phyloP scores from a whole-genome alignment of 2,888 invertebrate species.

The Erebia ligea region DNA sequence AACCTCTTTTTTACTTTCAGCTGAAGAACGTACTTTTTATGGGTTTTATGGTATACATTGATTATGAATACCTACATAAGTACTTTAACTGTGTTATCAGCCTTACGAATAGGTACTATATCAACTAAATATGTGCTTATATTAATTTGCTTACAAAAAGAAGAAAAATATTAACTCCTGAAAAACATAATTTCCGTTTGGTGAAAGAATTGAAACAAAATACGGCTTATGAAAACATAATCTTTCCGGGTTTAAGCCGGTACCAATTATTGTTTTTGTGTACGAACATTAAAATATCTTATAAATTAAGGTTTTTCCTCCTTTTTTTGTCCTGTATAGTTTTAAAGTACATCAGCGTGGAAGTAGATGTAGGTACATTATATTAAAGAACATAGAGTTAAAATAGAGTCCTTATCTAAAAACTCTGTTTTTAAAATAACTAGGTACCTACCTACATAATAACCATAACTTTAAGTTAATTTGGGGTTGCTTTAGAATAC shows the following conservation, averaged over 20 bases:
- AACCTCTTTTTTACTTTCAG: conserved; percentile 33
- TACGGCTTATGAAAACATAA: neutral
- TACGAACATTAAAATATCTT: neutral
- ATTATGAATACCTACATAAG: neutral
- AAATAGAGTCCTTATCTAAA: too few species aligned
- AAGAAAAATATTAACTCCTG: neutral
- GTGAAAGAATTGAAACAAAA: neutral
- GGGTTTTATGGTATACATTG: neutral
- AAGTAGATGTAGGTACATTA: neutral
- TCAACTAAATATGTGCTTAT: neutral
- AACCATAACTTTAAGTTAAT: too few species aligned
- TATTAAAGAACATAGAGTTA: too few species aligned
- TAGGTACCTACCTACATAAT: too few species aligned
- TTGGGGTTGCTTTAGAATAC: too few species aligned
- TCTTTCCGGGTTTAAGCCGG: neutral
- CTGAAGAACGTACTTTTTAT: conserved; percentile 2
- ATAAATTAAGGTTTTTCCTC: neutral
- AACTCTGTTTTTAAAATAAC: too few species aligned
- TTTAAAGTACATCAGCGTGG: neutral
- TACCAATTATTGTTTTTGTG: neutral
- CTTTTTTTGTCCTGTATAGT: neutral
- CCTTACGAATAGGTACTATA: neutral
- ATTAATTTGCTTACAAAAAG: neutral
- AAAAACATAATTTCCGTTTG: neutral
- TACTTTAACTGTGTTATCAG: neutral